Evolutionary conservation across 2,797 vertebrate genomes (phyloP).

Genomic region (Capromys pilorides): DNA sequence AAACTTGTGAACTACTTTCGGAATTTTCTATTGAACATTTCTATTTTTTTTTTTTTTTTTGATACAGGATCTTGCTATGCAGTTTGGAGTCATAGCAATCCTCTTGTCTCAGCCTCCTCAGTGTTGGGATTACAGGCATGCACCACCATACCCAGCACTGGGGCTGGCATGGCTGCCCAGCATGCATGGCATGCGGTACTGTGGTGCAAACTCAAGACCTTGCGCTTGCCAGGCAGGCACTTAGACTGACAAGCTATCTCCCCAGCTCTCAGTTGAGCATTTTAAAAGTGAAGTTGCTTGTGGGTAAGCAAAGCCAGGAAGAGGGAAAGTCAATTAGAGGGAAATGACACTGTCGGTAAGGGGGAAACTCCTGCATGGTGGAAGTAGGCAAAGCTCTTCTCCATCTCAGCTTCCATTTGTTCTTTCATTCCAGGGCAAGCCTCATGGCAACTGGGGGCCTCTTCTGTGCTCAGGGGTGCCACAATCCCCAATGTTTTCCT

Average conservation of each 20-base stretch:
- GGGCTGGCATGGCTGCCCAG: too few relatives aligned
- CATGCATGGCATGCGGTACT: too few relatives aligned
- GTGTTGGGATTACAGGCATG: too few relatives aligned
- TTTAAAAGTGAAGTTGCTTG: neutral
- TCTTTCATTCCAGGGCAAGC: neutral
- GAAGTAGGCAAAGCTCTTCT: neutral
- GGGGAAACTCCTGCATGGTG: neutral
- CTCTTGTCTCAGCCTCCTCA: too few relatives aligned
- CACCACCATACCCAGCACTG: too few relatives aligned
- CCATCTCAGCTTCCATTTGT: neutral
- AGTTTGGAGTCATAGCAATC: too few relatives aligned
- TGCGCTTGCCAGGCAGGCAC: too few relatives aligned
- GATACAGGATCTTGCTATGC: too few relatives aligned
- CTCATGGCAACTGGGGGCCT: neutral
- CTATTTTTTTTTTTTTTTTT: too few relatives aligned
- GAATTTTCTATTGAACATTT: neutral
- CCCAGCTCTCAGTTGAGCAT: neutral
- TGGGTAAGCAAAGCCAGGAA: neutral
- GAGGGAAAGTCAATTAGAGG: neutral
- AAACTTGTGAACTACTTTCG: neutral
- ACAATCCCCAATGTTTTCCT: neutral
- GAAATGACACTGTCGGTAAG: neutral
- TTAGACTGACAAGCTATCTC: too few relatives aligned
- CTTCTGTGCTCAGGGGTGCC: neutral
- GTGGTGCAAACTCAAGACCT: too few relatives aligned